These are phyloP conservation scores for Heterotilapia buettikoferi DNA, from an alignment of 2,113 vertebrate genomes.

Conservation along the genomic window DNA sequence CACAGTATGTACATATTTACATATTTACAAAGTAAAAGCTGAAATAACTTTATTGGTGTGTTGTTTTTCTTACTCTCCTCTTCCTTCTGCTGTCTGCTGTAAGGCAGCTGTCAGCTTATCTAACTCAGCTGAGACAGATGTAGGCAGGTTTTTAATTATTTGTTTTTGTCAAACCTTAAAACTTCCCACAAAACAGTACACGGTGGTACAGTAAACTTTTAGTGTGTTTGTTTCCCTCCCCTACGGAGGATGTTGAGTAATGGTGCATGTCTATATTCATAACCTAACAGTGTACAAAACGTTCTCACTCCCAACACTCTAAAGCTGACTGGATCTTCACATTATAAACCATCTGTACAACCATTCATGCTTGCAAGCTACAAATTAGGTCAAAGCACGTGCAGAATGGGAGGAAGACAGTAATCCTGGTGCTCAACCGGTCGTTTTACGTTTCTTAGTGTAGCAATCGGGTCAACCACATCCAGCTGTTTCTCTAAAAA, in stretches of 20 bases:
- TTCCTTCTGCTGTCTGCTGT: not conserved
- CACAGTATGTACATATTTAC: not conserved
- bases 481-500: conserved; percentile 30
- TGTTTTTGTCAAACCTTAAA: not conserved
- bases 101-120: not conserved
- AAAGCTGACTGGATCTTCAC: not conserved
- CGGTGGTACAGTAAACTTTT: not conserved
- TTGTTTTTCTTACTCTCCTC: not conserved
- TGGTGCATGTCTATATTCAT: not conserved
- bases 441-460: conserved; percentile 18
- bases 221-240: not conserved
- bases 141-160: not conserved
- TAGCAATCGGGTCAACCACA: not conserved
- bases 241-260: not conserved
- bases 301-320: not conserved
- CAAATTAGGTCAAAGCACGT: not conserved
- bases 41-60: not conserved
- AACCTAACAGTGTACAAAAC: not conserved
- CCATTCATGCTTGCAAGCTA: not conserved
- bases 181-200: not conserved
- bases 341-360: not conserved
- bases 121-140: not conserved
- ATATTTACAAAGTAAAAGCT: not conserved
- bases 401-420: conserved; percentile 5
- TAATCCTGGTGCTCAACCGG: not conserved